Evolutionary conservation across 2,113 vertebrate genomes (phyloP), one percentile per base, ranked within the genome.

Genomic region (Atherinomorus stipes): DNA sequence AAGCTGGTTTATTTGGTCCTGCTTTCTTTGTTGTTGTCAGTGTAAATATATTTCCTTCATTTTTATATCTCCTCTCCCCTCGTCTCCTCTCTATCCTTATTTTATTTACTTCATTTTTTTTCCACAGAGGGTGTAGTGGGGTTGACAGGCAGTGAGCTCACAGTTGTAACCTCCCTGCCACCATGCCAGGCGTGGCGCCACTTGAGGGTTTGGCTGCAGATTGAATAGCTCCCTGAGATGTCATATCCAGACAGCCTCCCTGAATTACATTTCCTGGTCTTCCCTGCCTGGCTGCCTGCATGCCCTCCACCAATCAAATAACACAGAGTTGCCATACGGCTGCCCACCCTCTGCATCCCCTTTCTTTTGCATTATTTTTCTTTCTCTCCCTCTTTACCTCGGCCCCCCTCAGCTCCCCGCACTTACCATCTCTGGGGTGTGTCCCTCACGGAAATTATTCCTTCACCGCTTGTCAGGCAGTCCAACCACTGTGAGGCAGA

Each of bases 201-300:
- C 90, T 88, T 75, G 87, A 91, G 90, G 90, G 73, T 88, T 88
- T 81, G 86, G 89, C 88, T 90, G 80, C 83, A 91, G 88, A 91
- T 90, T 91, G 89, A 93, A 91, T 85, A 87, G 83, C 90, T 91
- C 85, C 90, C 90, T 65, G 79, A 91, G 88, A 90, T 91, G 90
- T 91, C 90, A 91, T 89, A 89, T 89, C 83, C 88, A 88, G 89
- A 91, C 91, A 91, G 83, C 78, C 73, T 87, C 81, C 81, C 76
- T 80, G 90, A 91, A 91, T 91, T 89, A 90, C 81, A 91, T 93
- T 90, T 92, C 84, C 89, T 83, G 85, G 84, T 89, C 76, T 85
- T 86, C 83, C 81, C 83, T 86, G 90, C 86, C 91, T 90, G 88
- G 86, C 81, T 91, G 87, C 68, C 68, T 78, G 64, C 72, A 37